Evolutionary conservation across 2,113 vertebrate species (phyloP), one percentile per base, ranked within the genome.

Genomic region (Fulica atra): DNA sequence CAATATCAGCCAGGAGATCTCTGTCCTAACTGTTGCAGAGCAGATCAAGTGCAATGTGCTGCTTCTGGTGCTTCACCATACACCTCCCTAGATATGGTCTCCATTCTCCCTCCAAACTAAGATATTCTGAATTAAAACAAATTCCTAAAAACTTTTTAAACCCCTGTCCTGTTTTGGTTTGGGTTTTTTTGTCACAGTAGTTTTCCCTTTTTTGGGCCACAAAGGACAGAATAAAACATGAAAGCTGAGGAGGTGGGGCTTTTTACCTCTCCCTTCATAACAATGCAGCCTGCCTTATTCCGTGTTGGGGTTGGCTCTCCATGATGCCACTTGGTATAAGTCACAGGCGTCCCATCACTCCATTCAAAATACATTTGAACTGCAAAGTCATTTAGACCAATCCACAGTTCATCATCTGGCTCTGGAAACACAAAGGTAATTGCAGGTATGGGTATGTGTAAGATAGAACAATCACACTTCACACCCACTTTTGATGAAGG

Each of bases 311-410:
- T 96, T 0, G 99, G 99, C 78, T 99, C 98, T 73, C 97, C 98
- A 1, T 59, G 97, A 54, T 98, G 93, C 99, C 99, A 99, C 60
- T 98, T 98, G 86, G 99, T 99, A n/a, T 98, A 99, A 36, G 98
- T 99, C 38, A 99, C 99, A 6, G 98, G 98, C 16, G 99, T 98
- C 51, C 97, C 98, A 95, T 99, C 99, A 13, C 98, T 98, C 99
- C 99, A 99, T 88, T 99, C 99, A 94, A 99, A 99, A 95, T 99
- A 98, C 98, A 99, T 98, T 81, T 98, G 98, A 92, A 96, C 96
- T 91, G 91, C 98, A 95, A 98, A 98, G 94, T 99, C 99, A 56
- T 98, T 99, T 88, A 99, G 77, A 40, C 99, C 99, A 51, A 99
- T 98, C 99, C 99, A 99, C 85, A 99, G 91, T 69, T 98, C 96